phyloP scores from a whole-genome alignment of 2,113 vertebrate genomes.

The Spizaetus ornatus region DNA sequence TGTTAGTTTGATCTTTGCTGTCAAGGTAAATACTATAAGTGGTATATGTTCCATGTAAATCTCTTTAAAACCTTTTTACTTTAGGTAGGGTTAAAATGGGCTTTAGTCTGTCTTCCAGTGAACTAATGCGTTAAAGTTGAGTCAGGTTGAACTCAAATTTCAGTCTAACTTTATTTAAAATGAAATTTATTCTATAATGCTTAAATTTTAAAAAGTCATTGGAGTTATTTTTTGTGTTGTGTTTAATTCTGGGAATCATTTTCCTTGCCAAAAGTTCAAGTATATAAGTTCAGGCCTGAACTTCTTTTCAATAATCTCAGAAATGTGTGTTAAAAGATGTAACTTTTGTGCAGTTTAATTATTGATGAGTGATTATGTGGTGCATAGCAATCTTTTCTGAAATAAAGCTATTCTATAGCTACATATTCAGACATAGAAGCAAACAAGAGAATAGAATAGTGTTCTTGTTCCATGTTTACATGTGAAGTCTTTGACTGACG shows the following conservation, averaged over 20 bases:
- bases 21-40: neutral
- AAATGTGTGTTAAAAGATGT: neutral
- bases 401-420: neutral
- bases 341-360: neutral
- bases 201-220: neutral
- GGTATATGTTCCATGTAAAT: neutral
- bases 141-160: neutral
- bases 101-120: neutral
- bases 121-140: neutral
- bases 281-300: neutral
- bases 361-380: neutral
- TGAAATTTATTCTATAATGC: neutral
- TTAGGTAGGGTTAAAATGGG: neutral
- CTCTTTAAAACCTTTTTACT: neutral
- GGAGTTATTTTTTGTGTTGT: neutral
- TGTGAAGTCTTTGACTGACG: neutral
- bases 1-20: neutral
- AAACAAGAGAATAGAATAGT: neutral
- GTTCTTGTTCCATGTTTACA: neutral
- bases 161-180: neutral
- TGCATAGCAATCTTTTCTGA: neutral
- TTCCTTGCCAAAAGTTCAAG: neutral
- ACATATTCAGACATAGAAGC: neutral
- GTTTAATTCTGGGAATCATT: neutral
- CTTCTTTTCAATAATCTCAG: neutral